These are phyloP conservation scores for Blennius ocellaris DNA, from an alignment of 2,113 vertebrate genomes.

Conservation along the genomic window DNA sequence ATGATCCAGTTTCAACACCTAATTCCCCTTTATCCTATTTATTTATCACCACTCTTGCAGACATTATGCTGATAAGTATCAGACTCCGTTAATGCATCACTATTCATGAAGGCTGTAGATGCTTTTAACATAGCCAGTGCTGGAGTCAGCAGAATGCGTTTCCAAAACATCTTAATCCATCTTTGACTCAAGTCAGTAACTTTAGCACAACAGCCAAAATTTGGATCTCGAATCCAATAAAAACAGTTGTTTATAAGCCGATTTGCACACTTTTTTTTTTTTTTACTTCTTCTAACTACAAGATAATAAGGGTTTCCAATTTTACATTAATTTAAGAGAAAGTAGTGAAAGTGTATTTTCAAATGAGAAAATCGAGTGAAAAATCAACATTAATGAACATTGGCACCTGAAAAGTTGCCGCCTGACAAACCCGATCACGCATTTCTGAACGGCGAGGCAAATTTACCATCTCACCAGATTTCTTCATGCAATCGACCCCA, in stretches of 20 bases:
- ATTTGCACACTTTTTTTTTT: background rate
- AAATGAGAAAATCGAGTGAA: too few relatives aligned
- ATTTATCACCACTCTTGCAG: background rate
- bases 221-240: background rate
- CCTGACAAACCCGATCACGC: slow-evolving; percentile 1
- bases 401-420: background rate
- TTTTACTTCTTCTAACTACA: background rate
- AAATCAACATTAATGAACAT: background rate
- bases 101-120: slow-evolving; percentile 21
- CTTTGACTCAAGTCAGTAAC: background rate
- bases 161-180: slow-evolving; percentile 57
- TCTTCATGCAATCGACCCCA: background rate
- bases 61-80: slow-evolving; percentile 9
- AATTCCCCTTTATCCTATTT: background rate
- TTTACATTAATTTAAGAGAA: background rate
- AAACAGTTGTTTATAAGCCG: background rate
- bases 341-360: background rate
- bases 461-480: background rate
- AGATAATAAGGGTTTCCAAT: background rate
- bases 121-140: background rate
- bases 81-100: slow-evolving; percentile 4
- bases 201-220: slow-evolving; percentile 1
- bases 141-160: slow-evolving; percentile 52
- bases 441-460: background rate
- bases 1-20: background rate